Percentiles rank a stretch among this genome's conserved stretches.
Evolutionary conservation across 1,140 invertebrate species (phyloP).

Genomic region (Samia ricini): DNA sequence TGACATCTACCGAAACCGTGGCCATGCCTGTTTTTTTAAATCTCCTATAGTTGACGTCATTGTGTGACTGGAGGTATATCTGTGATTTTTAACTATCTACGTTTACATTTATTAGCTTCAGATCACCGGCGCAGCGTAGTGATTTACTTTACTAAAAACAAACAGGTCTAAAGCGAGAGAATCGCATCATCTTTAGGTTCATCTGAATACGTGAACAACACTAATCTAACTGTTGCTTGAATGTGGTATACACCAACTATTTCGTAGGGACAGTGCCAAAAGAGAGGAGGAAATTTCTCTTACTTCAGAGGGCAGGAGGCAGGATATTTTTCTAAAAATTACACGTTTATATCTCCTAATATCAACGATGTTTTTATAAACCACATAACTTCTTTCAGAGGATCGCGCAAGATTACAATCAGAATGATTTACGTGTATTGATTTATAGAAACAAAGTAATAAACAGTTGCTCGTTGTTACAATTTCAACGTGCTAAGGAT

Average conservation of each 20-base stretch:
- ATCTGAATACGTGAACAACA: slow-evolving; percentile 1
- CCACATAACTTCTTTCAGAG: neutral
- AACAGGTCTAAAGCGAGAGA: slow-evolving; percentile 1
- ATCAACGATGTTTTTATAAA: too few species aligned
- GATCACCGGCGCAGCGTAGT: neutral
- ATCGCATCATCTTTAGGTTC: neutral
- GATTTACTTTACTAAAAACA: slow-evolving; percentile 9
- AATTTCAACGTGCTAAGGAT: neutral
- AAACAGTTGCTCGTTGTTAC: neutral
- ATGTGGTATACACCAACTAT: slow-evolving; percentile 1
- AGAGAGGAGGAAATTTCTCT: too few species aligned
- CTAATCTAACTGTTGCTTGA: slow-evolving; percentile 4
- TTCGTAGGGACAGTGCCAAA: slow-evolving; percentile 10
- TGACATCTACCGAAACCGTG: neutral
- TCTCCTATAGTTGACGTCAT: slow-evolving; percentile 1
- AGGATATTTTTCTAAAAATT: too few species aligned
- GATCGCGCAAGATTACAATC: neutral
- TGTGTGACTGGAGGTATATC: neutral
- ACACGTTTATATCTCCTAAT: too few species aligned
- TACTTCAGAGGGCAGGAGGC: too few species aligned
- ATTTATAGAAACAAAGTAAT: neutral
- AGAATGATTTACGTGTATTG: neutral
- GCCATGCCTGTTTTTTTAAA: slow-evolving; percentile 1
- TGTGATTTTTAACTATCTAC: neutral
- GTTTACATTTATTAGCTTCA: slow-evolving; percentile 8